These are phyloP conservation scores for Ptiloglossa arizonensis DNA, from an alignment of 1,140 invertebrate genomes.

Conservation along the genomic window DNA sequence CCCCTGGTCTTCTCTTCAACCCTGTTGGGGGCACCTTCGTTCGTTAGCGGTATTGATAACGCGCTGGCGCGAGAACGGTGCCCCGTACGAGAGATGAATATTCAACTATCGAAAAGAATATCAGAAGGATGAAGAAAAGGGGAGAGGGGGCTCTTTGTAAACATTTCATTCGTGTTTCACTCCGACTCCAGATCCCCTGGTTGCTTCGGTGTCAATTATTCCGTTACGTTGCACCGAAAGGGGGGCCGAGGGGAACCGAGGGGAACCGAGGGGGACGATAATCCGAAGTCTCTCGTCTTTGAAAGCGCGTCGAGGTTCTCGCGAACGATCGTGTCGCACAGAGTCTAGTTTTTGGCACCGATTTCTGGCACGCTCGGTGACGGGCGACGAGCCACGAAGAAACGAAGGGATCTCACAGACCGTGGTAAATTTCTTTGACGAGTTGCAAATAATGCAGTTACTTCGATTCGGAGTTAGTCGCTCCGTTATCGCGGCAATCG, in stretches of 20 bases:
- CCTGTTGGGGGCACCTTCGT: neutral
- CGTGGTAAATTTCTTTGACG: too few species aligned
- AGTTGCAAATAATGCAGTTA: too few species aligned
- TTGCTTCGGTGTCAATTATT: constrained; percentile 6
- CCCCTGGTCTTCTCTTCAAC: neutral
- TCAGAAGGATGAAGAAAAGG: too few species aligned
- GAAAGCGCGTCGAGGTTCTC: too few species aligned
- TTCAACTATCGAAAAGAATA: constrained; percentile 28
- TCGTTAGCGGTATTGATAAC: constrained; percentile 9
- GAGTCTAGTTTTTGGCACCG: too few species aligned
- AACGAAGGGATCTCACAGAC: too few species aligned
- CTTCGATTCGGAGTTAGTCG: constrained; percentile 1
- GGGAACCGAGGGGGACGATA: neutral
- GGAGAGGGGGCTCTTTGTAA: neutral
- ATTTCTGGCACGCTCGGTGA: too few species aligned
- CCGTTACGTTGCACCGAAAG: neutral
- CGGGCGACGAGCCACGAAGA: too few species aligned
- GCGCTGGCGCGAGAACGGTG: neutral
- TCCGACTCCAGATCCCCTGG: neutral
- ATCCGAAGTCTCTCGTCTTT: neutral
- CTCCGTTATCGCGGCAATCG: constrained; percentile 14
- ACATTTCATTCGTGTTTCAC: neutral
- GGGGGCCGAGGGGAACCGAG: too few species aligned
- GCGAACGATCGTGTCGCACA: too few species aligned
- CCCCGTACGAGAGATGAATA: constrained; percentile 34